phyloP scores from a whole-genome alignment of 2,888 invertebrate species.

The Platycheirus albimanus region DNA sequence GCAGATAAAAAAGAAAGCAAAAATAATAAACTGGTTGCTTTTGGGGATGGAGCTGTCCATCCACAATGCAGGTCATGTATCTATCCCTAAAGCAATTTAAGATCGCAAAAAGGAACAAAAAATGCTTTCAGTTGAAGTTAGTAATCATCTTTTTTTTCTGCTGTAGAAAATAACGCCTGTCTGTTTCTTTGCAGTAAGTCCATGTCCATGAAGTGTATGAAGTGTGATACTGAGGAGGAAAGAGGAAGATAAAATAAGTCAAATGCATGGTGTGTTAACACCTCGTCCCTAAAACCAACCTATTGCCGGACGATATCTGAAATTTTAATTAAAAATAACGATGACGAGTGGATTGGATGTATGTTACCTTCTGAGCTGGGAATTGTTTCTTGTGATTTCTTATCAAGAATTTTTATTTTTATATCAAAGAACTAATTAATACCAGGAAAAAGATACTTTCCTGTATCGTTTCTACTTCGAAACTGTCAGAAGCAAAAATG shows the following conservation, averaged over 20 bases:
- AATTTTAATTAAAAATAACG: conserved; percentile 63
- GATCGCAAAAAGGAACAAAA: background rate
- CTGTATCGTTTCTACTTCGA: too few species aligned
- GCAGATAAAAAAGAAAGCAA: background rate
- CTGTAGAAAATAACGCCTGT: background rate
- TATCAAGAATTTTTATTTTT: too few species aligned
- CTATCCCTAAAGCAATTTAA: conserved; percentile 14
- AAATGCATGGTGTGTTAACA: conserved; percentile 29
- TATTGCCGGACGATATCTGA: conserved; percentile 28
- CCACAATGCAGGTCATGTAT: conserved; percentile 51
- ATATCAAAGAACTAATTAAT: too few species aligned
- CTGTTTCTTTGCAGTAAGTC: background rate
- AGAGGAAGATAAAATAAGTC: background rate
- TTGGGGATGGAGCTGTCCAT: conserved; percentile 34
- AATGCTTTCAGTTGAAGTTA: conserved; percentile 29
- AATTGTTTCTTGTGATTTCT: conserved; percentile 4
- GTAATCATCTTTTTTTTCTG: conserved; percentile 20
- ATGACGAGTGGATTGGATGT: conserved; percentile 32
- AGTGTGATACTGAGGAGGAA: too few species aligned
- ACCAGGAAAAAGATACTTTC: too few species aligned
- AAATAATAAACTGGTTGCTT: conserved; percentile 1
- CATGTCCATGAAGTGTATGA: background rate
- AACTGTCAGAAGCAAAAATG: too few species aligned
- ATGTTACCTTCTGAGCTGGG: background rate
- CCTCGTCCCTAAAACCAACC: conserved; percentile 23